Conservation (phyloP, 1,140 invertebrate species). For the Trichonephila inaurata region DNA sequence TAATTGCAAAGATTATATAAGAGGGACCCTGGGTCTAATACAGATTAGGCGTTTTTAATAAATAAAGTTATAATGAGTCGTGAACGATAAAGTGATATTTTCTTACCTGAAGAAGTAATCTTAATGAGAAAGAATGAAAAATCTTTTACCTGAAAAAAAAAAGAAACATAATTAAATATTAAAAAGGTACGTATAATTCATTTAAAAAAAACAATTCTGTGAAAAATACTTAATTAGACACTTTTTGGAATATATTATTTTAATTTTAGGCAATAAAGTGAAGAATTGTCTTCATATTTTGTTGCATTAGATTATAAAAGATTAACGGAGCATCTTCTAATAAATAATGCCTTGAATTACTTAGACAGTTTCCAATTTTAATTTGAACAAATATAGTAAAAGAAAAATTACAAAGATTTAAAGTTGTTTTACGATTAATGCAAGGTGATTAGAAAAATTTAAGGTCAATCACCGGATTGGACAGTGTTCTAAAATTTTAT, state of each 20-base stretch:
- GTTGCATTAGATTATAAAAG: too few relatives aligned
- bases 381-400: too few relatives aligned
- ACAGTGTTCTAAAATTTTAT: too few relatives aligned
- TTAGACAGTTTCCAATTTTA: too few relatives aligned
- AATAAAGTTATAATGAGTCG: slow-evolving; percentile 10
- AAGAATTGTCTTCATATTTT: too few relatives aligned
- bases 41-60: not conserved
- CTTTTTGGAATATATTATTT: not conserved
- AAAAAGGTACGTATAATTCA: not conserved
- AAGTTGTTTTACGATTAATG: too few relatives aligned
- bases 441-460: too few relatives aligned
- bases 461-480: too few relatives aligned
- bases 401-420: too few relatives aligned
- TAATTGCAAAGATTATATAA: slow-evolving; percentile 19
- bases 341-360: too few relatives aligned
- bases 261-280: not conserved
- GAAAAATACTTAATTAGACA: not conserved
- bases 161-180: not conserved
- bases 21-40: not conserved
- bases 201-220: not conserved
- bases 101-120: not conserved
- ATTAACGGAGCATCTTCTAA: too few relatives aligned
- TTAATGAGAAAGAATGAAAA: not conserved
- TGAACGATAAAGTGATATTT: not conserved
- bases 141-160: not conserved